Evolutionary conservation across 1,140 invertebrate species (phyloP), one percentile per base, ranked within the genome.

Genomic region (Heliconius himera): DNA sequence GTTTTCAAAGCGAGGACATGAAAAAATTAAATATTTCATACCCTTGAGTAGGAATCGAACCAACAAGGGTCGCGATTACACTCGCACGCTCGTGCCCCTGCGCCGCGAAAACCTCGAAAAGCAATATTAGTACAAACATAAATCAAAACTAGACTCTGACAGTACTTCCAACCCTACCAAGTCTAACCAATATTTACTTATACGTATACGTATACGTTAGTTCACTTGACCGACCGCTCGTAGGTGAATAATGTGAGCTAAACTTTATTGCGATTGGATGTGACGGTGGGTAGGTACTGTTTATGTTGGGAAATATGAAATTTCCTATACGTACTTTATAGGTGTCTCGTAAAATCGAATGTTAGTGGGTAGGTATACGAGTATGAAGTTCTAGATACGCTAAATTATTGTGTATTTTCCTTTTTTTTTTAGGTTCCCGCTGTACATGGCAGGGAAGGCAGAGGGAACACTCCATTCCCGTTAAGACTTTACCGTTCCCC

Each of bases 191-290:
- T 60, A 36, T 66, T 66, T 66, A 66, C 60, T 29, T 29, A 66
- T 66, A 66, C 26, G 60, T 66, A 49, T 51, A 51, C 16, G n/a
- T 54, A 49, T 20, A 56, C 38, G 73, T 75, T 79, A 75, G 74
- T 70, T 79, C 70, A 76, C 78, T 51, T 49, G 33, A 49, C 33
- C 54, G 41, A 77, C 29, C 76, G 60, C 54, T 20, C 18, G n/a
- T 41, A 51, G 77, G 54, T 72, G 36, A 72, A 41, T 70, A 51
- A 29, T 60, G 78, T 72, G 38, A 51, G n/a, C 66, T 49, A 79
- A 56, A 79, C 33, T 74, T 79, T 71, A 56, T 75, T 8, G 20
- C 73, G 70, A 49, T 56, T 51, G 77, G 74, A 51, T 73, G 36
- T 70, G 38, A 74, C 13, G 73, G 13, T n/a, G 38, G 13, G 18